phyloP scores from a whole-genome alignment of 2,797 vertebrate genomes.

The Falco peregrinus region DNA sequence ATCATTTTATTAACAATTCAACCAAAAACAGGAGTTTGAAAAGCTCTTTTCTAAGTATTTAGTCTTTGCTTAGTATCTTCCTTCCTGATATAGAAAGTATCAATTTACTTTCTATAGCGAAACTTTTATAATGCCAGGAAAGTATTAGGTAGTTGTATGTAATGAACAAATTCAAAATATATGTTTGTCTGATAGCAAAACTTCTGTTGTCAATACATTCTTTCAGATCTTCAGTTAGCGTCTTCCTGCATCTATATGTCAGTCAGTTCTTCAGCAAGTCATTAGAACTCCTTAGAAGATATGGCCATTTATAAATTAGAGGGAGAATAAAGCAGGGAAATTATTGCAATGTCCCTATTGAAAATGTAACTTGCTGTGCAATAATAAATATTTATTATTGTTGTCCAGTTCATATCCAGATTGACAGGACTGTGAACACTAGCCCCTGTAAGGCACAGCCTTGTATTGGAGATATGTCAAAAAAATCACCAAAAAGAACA shows the following conservation, averaged over 20 bases:
- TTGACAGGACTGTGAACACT: background rate
- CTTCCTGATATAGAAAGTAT: background rate
- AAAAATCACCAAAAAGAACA: background rate
- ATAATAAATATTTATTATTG: background rate
- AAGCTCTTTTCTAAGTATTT: background rate
- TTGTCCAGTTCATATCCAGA: background rate
- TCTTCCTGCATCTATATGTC: background rate
- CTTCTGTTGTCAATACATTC: background rate
- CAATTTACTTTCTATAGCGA: background rate
- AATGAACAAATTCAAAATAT: background rate
- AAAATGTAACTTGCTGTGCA: background rate
- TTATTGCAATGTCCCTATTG: background rate
- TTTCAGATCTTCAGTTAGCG: background rate
- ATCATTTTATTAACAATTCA: background rate
- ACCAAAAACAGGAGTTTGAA: background rate
- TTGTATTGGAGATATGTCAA: background rate
- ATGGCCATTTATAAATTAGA: background rate
- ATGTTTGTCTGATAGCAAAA: background rate
- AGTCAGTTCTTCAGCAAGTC: background rate
- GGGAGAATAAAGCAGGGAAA: background rate
- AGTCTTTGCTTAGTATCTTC: background rate
- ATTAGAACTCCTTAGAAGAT: background rate
- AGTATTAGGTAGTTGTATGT: background rate
- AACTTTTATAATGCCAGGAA: background rate
- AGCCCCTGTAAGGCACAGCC: background rate